Base-by-base conservation (phyloP, 2,888 invertebrate species). In the Apotomis betuletana region DNA sequence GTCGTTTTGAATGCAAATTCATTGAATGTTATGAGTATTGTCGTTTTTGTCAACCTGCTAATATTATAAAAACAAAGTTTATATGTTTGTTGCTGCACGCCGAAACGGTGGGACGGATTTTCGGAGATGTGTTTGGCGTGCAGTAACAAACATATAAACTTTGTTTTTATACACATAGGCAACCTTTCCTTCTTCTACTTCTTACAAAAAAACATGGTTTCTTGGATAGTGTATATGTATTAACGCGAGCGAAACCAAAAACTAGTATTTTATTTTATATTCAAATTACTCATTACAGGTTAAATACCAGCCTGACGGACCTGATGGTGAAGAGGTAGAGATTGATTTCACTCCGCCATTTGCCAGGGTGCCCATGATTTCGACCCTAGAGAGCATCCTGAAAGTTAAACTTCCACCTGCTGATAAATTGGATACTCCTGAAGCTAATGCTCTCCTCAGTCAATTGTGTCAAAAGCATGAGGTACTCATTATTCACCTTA, bases 321-420 rank as follows among this genome's bases (percentile, higher is more conserved):
- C 95, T 0, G 97, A 96, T 5, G 96, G 97, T 64, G 96, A 96
- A 80, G 96, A 95, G 76, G 94, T 96, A 4, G 97, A 97, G 88
- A 96, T 99, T 72, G 99, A 99, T 90, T 99, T 99, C 84, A 98
- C 98, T 4, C 99, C 99, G 44, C 99, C 99, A 3, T 99, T 99
- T 92, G 97, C 96, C 79, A 94, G 98, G 77, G 94, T 99, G 4
- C 95, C 96, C 27, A 99, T 99, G 98, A 96, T 99, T 76, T 95
- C 96, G 46, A 97, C 97, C 0, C 93, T 99, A 69, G 99, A 99
- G 87, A 96, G 97, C 82, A 94, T 94, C 65, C 92, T 99, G 9
- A 95, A 95, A 77, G 95, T 96, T 0, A 96, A 97, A 89, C 94
- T 98, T 76, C 97, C 97, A 0, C 85, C 95, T 44, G 93, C 97